Base-by-base conservation (phyloP, 2,888 invertebrate species). In the Leuctra nigra region DNA sequence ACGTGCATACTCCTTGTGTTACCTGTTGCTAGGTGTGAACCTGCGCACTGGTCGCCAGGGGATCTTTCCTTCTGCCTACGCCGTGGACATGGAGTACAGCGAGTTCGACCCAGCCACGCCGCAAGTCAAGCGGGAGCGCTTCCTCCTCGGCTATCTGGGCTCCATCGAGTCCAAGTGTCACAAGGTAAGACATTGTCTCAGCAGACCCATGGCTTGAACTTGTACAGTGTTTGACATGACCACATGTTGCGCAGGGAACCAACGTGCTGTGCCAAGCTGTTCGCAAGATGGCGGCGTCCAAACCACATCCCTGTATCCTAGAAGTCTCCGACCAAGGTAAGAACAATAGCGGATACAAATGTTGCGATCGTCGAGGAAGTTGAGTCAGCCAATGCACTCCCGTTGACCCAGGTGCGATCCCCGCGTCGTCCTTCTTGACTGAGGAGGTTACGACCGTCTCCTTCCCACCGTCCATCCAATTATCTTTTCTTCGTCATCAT, bases 271-370 rank as follows among this genome's bases (percentile, higher is more conserved):
- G 91, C 70, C 91, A 92, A 75, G 93, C 92, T 0, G 92, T 93
- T 3, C 83, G 87, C 65, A 87, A 92, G 68, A 91, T 93, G 61
- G 83, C 89, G 1, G 64, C 48, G 67, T 14, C 35, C 23, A 62
- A 79, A 22, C 88, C 91, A 1, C 79, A 83, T 36, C 82, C 90
- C 13, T 94, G 93, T 70, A 92, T 93, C 65, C 75, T 97, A 63
- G 96, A 97, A 78, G 90, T 97, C 39, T 94, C 92, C 55, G 95
- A 96, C 75, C 92, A 94, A 72, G 96, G n/a, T n/a, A n/a, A n/a
- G n/a, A n/a, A n/a, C n/a, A n/a, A n/a, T n/a, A n/a, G n/a, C n/a
- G n/a, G n/a, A n/a, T n/a, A n/a, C n/a, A n/a, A n/a, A n/a, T n/a
- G n/a, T n/a, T n/a, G n/a, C n/a, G n/a, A n/a, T n/a, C n/a, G n/a